Conservation (phyloP, 92 coral and sea anemone genomes). For the Meandrina meandrites region DNA sequence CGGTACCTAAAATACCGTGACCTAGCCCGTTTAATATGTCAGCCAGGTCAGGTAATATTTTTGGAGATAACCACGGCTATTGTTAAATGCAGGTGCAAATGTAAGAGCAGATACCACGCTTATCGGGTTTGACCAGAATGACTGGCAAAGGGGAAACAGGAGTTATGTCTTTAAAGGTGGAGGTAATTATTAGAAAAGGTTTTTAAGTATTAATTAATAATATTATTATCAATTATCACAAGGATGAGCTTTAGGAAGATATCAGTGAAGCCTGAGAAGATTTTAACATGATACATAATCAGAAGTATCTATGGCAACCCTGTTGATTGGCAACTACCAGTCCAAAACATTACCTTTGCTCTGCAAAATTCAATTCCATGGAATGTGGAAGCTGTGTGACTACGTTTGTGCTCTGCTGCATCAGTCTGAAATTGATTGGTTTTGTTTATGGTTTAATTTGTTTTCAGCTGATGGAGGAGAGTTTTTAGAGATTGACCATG, state of each 20-base stretch:
- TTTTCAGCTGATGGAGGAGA: conserved; percentile 69
- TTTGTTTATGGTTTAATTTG: not conserved
- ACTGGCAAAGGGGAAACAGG: conserved; percentile 97
- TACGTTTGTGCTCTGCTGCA: no score
- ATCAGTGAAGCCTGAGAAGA: not conserved
- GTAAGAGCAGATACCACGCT: conserved; percentile 97
- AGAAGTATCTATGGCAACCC: no score
- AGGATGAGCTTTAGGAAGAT: not conserved
- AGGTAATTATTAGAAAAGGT: conserved; percentile 53
- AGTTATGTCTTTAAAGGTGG: conserved; percentile 92
- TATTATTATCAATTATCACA: no score
- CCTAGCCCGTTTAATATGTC: not conserved
- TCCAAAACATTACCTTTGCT: no score
- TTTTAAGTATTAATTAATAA: not conserved
- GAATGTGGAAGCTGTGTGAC: no score
- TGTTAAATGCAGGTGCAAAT: conserved; percentile 67
- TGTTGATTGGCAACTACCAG: no score
- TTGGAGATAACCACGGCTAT: not conserved
- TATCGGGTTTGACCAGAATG: conserved; percentile 98
- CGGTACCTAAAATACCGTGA: no score
- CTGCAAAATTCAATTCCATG: no score
- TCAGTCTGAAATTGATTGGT: not conserved
- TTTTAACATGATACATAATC: not conserved
- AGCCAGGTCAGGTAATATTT: not conserved
- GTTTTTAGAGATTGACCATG: conserved; percentile 94